These are phyloP conservation scores for Mythimna impura DNA, from an alignment of 2,888 invertebrate genomes.

Conservation along the genomic window DNA sequence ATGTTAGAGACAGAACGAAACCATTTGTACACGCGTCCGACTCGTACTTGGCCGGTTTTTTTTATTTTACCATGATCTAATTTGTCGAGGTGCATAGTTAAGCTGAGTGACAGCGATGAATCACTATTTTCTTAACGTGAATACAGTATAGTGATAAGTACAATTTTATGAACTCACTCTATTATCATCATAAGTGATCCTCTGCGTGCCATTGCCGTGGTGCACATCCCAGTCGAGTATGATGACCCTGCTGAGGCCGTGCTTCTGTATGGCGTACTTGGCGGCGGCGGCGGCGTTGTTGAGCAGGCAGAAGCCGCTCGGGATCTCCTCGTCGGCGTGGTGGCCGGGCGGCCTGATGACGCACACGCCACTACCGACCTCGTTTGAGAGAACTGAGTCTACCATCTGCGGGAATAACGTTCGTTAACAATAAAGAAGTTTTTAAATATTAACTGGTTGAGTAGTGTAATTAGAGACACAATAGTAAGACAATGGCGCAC, in stretches of 20 bases:
- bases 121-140: no score
- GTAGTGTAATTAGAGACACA: no score
- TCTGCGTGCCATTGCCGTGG: slow-evolving; percentile 98
- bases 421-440: not conserved
- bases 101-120: no score
- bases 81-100: no score
- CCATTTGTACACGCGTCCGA: no score
- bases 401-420: slow-evolving; percentile 84
- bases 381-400: slow-evolving; percentile 92
- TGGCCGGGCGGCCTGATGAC: slow-evolving; percentile 97
- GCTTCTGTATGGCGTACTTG: slow-evolving; percentile 92
- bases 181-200: slow-evolving; percentile 93
- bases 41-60: no score
- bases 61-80: no score
- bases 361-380: slow-evolving; percentile 93
- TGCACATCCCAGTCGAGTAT: slow-evolving; percentile 99
- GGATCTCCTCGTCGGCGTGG: slow-evolving; percentile 94
- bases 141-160: no score
- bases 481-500: no score
- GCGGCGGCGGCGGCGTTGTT: slow-evolving; percentile 97
- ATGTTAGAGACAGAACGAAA: no score
- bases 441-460: no score
- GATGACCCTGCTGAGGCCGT: slow-evolving; percentile 91
- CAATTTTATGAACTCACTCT: slow-evolving; percentile 66
- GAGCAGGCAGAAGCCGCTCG: slow-evolving; percentile 97